phyloP scores from a whole-genome alignment of 2,888 invertebrate genomes.

The Drosophila longiperda region DNA sequence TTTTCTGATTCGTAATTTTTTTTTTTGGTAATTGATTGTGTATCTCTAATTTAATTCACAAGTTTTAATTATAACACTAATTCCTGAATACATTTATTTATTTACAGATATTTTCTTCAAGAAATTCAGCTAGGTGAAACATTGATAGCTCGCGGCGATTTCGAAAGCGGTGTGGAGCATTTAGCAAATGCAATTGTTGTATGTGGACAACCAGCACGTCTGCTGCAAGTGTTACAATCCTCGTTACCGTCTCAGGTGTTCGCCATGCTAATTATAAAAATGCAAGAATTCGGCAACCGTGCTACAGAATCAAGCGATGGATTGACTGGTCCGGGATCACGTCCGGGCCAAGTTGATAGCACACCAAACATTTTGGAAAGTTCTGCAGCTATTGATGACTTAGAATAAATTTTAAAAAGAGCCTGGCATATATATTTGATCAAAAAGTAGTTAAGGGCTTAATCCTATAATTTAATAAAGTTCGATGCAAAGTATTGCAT shows the following conservation, averaged over 20 bases:
- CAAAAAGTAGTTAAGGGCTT: constrained; percentile 60
- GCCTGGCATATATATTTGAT: constrained; percentile 53
- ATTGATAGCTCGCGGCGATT: constrained; percentile 92
- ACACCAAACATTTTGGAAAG: constrained; percentile 70
- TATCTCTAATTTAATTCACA: neutral
- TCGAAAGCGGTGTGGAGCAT: constrained; percentile 97
- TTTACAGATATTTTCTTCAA: constrained; percentile 86
- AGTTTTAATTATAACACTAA: neutral
- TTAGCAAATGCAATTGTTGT: constrained; percentile 98
- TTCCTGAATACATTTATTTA: neutral
- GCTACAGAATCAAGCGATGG: constrained; percentile 76
- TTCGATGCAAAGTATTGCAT: constrained; percentile 49
- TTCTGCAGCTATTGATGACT: constrained; percentile 80
- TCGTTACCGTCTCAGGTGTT: constrained; percentile 98
- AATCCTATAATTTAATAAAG: constrained; percentile 51
- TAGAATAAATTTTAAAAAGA: constrained; percentile 75
- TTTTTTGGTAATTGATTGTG: too few relatives aligned
- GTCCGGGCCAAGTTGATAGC: constrained; percentile 61
- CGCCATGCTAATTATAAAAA: constrained; percentile 92
- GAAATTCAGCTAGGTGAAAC: constrained; percentile 98
- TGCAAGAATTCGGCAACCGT: constrained; percentile 84
- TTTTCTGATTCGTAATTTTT: too few relatives aligned
- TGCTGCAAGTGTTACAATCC: constrained; percentile 90
- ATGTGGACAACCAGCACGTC: constrained; percentile 91
- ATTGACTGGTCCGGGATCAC: constrained; percentile 66